These are phyloP conservation scores for Neuroterus valhalla DNA, from an alignment of 1,140 invertebrate species.

Conservation along the genomic window DNA sequence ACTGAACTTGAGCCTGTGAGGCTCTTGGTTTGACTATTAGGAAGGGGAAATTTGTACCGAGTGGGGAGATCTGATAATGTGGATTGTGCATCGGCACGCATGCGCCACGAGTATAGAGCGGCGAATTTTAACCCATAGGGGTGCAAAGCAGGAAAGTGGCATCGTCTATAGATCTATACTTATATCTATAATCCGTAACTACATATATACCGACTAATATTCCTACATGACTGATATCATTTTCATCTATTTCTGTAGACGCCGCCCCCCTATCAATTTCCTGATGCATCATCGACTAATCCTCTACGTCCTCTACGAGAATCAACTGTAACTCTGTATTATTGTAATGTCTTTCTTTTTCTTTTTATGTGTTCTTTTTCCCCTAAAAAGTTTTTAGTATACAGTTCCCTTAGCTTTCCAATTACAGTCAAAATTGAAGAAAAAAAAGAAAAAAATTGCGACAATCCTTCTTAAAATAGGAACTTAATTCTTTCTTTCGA, in stretches of 20 bases:
- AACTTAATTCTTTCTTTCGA: no score
- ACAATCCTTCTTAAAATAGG: no score
- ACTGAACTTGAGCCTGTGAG: neutral
- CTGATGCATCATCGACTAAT: no score
- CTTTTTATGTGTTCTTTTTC: no score
- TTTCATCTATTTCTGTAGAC: neutral
- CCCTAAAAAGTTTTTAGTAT: no score
- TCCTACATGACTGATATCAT: neutral
- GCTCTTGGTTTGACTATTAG: neutral
- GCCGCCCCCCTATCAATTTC: no score
- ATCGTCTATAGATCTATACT: neutral
- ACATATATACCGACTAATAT: neutral
- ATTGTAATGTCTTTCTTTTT: no score
- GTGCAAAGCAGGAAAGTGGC: conserved; percentile 4
- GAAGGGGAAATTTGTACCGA: neutral
- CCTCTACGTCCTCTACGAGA: no score
- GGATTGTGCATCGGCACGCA: conserved; percentile 41
- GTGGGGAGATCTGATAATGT: neutral
- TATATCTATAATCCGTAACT: conserved; percentile 11
- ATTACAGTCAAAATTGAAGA: no score
- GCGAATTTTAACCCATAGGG: conserved; percentile 32
- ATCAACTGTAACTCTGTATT: no score
- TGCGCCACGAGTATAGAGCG: conserved; percentile 57
- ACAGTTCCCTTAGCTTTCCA: no score
- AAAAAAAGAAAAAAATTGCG: no score